Percentiles rank a stretch among this genome's conserved stretches.
Conservation (phyloP, 1,140 invertebrate species). For the Chionoecetes opilio region DNA sequence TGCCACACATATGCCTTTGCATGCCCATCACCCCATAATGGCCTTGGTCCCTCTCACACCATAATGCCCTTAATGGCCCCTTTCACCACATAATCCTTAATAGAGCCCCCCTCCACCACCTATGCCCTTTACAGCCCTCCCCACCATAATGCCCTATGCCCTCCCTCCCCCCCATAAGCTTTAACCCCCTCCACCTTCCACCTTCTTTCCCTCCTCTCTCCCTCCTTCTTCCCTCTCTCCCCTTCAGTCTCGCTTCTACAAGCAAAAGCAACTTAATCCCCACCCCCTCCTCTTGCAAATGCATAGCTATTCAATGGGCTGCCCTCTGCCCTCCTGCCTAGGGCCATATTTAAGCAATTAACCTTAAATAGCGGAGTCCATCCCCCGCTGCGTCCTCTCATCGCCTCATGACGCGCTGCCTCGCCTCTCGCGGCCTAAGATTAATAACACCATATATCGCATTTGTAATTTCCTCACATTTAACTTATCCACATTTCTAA, state of each 20-base stretch:
- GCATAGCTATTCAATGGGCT: conserved; percentile 75
- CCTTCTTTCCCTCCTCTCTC: neutral
- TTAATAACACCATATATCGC: neutral
- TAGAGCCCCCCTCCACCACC: neutral
- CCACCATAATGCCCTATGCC: neutral
- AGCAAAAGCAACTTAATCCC: conserved; percentile 67
- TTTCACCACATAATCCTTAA: too few species aligned
- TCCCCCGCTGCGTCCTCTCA: conserved; percentile 25
- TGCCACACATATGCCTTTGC: too few species aligned
- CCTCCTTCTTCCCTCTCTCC: neutral
- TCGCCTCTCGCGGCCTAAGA: neutral
- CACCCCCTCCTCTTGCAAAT: conserved; percentile 43
- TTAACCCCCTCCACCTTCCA: neutral
- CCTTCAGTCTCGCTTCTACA: too few species aligned
- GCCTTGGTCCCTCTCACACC: too few species aligned
- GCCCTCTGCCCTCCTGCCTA: conserved; percentile 44
- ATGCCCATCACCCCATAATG: too few species aligned
- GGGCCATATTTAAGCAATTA: conserved; percentile 75
- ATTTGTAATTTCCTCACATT: neutral
- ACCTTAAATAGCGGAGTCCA: conserved; percentile 65
- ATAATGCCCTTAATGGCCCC: too few species aligned
- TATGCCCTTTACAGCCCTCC: neutral
- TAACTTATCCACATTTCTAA: neutral
- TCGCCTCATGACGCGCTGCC: neutral
- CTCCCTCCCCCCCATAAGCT: neutral